phyloP scores from a whole-genome alignment of 2,113 vertebrate species.

The Poicephalus gulielmi region DNA sequence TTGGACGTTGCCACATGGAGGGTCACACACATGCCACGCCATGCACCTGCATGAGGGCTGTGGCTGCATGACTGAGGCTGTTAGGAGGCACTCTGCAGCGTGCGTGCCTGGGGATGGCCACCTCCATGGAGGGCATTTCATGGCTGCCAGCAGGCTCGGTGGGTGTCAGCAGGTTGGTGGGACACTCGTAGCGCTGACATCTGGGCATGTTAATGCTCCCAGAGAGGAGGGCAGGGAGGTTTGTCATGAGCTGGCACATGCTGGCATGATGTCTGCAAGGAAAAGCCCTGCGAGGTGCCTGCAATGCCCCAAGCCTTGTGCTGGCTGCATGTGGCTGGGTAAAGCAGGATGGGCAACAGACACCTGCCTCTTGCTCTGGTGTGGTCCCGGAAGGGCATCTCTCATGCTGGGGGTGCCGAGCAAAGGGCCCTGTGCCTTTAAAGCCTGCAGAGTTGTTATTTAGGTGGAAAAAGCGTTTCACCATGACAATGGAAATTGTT shows the following conservation, averaged over 20 bases:
- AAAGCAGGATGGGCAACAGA: background rate
- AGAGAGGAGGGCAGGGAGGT: background rate
- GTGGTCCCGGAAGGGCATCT: too few relatives aligned
- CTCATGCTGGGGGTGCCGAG: rapidly evolving
- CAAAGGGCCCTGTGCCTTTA: background rate
- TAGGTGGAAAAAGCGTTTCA: constrained; percentile 60
- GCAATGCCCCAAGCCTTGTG: too few relatives aligned
- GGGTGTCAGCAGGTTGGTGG: rapidly evolving
- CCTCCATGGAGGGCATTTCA: background rate
- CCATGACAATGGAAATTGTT: constrained; percentile 36
- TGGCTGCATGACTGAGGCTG: background rate
- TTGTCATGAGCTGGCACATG: rapidly evolving
- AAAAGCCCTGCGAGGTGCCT: background rate
- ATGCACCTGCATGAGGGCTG: rapidly evolving
- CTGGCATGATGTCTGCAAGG: background rate
- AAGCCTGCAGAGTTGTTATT: background rate
- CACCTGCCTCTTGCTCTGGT: rapidly evolving
- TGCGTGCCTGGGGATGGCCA: rapidly evolving
- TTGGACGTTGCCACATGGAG: rapidly evolving
- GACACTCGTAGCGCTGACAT: background rate
- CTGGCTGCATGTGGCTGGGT: background rate
- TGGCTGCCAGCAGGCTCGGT: rapidly evolving
- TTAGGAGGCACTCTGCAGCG: rapidly evolving
- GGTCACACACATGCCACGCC: background rate
- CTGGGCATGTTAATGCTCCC: background rate